Percentiles rank a stretch among this genome's conserved stretches.
Evolutionary conservation across 1,140 invertebrate species (phyloP).

Genomic region (Pantala flavescens): DNA sequence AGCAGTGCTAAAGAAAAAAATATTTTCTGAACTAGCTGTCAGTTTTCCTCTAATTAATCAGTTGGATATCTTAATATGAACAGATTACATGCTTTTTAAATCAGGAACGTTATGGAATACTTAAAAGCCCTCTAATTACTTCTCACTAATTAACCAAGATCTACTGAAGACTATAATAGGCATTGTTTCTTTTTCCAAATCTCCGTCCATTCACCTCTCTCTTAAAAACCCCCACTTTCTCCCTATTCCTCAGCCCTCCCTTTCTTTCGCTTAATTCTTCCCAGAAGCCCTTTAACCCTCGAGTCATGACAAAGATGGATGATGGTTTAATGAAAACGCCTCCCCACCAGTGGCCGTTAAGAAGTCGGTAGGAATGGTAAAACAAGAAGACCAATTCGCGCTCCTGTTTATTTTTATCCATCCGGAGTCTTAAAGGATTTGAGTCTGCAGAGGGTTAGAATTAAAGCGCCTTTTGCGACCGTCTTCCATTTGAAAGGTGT

Average conservation of each 20-base stretch:
- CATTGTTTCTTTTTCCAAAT: too few species aligned
- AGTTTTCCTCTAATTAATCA: too few species aligned
- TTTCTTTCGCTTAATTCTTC: not conserved
- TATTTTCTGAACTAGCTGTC: too few species aligned
- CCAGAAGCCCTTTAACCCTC: not conserved
- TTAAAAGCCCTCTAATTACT: too few species aligned
- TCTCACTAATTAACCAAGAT: too few species aligned
- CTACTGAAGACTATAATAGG: too few species aligned
- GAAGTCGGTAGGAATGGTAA: not conserved
- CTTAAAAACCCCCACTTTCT: not conserved
- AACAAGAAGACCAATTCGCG: conserved; percentile 1
- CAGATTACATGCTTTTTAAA: too few species aligned
- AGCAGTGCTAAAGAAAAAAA: too few species aligned
- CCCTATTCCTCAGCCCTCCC: not conserved
- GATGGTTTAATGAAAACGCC: conserved; percentile 9
- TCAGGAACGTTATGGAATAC: too few species aligned
- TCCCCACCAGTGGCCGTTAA: not conserved
- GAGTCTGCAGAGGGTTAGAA: not conserved
- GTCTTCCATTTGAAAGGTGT: too few species aligned
- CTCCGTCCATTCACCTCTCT: not conserved
- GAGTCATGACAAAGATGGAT: conserved; percentile 1
- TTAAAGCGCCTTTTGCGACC: not conserved
- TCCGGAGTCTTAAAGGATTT: not conserved
- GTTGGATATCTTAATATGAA: too few species aligned
- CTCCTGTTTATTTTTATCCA: not conserved